A percentile compares a stretch with the other conserved stretches of the same genome.
These are phyloP conservation scores for Nyctibius grandis DNA, from an alignment of 2,797 vertebrate species.

Conservation along the genomic window DNA sequence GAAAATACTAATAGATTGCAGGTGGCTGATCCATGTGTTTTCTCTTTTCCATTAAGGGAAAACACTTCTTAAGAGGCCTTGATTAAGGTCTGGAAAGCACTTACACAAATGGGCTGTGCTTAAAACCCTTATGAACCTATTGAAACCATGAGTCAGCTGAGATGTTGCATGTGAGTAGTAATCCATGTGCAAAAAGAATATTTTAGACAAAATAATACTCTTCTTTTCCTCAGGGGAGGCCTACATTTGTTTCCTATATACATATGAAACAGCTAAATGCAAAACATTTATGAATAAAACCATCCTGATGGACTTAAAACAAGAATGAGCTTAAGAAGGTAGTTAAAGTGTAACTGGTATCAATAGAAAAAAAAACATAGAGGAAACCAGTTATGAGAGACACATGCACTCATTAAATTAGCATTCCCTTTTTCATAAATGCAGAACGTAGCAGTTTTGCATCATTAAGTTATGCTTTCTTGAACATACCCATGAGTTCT, in stretches of 20 bases:
- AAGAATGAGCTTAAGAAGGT: neutral
- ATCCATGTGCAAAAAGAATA: neutral
- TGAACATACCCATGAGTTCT: neutral
- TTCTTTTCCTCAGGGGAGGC: neutral
- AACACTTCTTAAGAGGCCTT: neutral
- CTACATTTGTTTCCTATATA: neutral
- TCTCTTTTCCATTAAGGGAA: neutral
- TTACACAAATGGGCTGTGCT: neutral
- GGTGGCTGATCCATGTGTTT: neutral
- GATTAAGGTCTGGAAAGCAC: neutral
- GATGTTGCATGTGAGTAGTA: neutral
- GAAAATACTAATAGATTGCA: neutral
- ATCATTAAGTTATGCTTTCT: conserved; percentile 13
- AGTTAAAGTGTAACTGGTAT: neutral
- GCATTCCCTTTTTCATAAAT: neutral
- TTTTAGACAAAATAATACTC: neutral
- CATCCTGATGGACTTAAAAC: neutral
- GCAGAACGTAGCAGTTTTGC: conserved; percentile 39
- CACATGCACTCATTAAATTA: neutral
- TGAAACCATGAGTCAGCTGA: neutral
- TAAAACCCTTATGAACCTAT: neutral
- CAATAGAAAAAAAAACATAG: neutral
- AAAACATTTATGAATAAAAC: neutral
- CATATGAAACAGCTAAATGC: neutral
- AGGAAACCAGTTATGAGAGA: neutral